Base-by-base conservation (phyloP, 2,797 vertebrate species). In the Macrochelys suwanniensis region DNA sequence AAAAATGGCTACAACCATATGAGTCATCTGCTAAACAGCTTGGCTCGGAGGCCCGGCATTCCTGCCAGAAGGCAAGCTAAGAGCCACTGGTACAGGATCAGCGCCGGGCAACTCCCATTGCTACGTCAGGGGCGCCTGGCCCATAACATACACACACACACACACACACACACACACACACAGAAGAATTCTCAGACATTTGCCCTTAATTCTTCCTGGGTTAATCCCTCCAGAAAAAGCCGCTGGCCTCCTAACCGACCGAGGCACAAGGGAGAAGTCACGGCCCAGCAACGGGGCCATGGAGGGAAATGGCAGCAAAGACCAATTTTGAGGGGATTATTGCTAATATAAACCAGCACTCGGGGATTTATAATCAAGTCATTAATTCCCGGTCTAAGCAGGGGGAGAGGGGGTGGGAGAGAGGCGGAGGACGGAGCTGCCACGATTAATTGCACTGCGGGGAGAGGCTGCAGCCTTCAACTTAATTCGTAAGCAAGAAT, bases 321-420 rank as follows among this genome's bases (percentile, higher is more conserved):
- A 93, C 61, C 94, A 96, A 95, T 96, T 97, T 97, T 19, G 92
- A 97, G 91, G 86, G 94, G 95, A 97, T 97, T 97, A 97, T 94
- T 97, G 96, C 92, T 94, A 94, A 97, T 97, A 96, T 95, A 95
- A 97, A 97, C 92, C 1, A 11, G 85, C 85, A 6, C 96, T 95
- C 1, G 1, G 96, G 96, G 94, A 97, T 97, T 97, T 96, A 97
- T 97, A 97, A 98, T 97, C 97, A 97, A 97, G 97, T 97, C 97
- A 97, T 97, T 98, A 96, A 97, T 98, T 98, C 97, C 96, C 96
- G 95, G 94, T 94, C 25, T 68, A 96, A 95, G 95, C 88, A 2
- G 90, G 95, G 95, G 92, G 96, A 96, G 96, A 95, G 93, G 92
- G 93, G 95, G 57, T 87, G 90, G 89, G 96, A 92, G 95, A 79